Percentiles rank a stretch among this genome's conserved stretches.
These are phyloP conservation scores for Gymnosoma rotundatum DNA, from an alignment of 2,888 invertebrate species.

Conservation along the genomic window DNA sequence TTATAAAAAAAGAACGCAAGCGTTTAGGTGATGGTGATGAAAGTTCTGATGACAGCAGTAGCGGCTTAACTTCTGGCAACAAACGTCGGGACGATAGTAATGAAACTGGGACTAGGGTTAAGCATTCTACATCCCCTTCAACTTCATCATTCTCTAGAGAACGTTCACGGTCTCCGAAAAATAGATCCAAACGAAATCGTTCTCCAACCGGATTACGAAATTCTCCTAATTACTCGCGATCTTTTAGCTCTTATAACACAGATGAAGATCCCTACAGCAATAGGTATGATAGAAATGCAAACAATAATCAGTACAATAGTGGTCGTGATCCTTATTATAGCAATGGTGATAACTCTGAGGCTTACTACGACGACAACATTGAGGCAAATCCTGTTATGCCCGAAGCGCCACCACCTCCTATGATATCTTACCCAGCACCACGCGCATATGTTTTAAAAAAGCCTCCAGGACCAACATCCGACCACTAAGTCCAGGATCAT, in stretches of 20 bases:
- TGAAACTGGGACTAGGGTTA: background rate
- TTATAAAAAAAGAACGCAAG: slow-evolving; percentile 76
- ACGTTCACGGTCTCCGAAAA: slow-evolving; percentile 9
- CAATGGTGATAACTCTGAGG: background rate
- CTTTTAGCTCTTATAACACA: background rate
- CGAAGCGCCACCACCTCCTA: slow-evolving; percentile 42
- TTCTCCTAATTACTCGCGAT: background rate
- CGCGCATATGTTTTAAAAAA: slow-evolving; percentile 23
- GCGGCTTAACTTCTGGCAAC: background rate
- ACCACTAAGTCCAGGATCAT: background rate
- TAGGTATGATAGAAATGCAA: slow-evolving; percentile 5
- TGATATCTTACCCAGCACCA: slow-evolving; percentile 56
- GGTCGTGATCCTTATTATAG: slow-evolving; percentile 11
- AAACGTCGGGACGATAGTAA: background rate
- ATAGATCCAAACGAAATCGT: slow-evolving; percentile 2
- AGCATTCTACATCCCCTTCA: slow-evolving; percentile 13
- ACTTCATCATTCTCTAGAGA: slow-evolving; percentile 1
- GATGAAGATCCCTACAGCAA: slow-evolving; percentile 22
- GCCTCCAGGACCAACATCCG: background rate
- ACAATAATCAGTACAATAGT: slow-evolving; percentile 14
- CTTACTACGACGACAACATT: slow-evolving; percentile 1
- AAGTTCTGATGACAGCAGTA: slow-evolving; percentile 53
- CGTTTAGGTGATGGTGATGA: slow-evolving; percentile 72
- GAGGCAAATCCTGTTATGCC: background rate
- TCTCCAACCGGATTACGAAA: background rate